These are phyloP conservation scores for Limnephilus lunatus DNA, from an alignment of 2,888 invertebrate genomes.

Conservation along the genomic window DNA sequence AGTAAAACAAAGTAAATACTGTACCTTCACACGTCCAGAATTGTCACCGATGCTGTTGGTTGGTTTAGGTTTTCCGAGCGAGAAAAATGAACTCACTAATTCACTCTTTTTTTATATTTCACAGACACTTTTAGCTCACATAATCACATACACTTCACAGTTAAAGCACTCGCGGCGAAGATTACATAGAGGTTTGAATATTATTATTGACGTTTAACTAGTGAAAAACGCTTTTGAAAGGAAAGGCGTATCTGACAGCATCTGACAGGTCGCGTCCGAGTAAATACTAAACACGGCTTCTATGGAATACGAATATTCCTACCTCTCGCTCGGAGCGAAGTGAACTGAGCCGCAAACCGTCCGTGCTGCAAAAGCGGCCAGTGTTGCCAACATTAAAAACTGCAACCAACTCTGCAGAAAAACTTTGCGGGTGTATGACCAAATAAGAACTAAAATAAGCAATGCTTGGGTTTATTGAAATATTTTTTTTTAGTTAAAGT, in stretches of 20 bases:
- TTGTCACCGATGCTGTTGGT: slow-evolving; percentile 10
- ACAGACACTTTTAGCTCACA: slow-evolving; percentile 8
- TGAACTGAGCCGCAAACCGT: slow-evolving; percentile 47
- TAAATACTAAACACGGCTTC: slow-evolving; percentile 45
- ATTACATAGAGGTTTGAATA: neutral
- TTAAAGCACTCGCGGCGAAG: slow-evolving; percentile 45
- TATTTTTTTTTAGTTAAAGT: too few species aligned
- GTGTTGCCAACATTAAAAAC: slow-evolving; percentile 14
- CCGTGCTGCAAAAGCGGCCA: neutral
- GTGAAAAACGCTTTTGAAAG: slow-evolving; percentile 9
- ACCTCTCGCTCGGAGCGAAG: slow-evolving; percentile 30
- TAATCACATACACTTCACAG: slow-evolving; percentile 18
- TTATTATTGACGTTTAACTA: slow-evolving; percentile 41
- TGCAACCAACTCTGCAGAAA: slow-evolving; percentile 14
- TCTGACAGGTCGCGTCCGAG: slow-evolving; percentile 52
- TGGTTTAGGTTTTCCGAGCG: slow-evolving; percentile 12
- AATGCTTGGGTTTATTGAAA: neutral
- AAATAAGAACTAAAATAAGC: neutral
- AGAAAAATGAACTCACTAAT: slow-evolving; percentile 30
- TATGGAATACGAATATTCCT: slow-evolving; percentile 50
- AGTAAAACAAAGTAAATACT: slow-evolving; percentile 23
- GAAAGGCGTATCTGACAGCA: slow-evolving; percentile 51
- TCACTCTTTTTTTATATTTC: slow-evolving; percentile 19
- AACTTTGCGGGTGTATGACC: neutral
- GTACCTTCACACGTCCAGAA: slow-evolving; percentile 30